Evolutionary conservation across 2,888 invertebrate species (phyloP).

Genomic region (Microchrysa polita): DNA sequence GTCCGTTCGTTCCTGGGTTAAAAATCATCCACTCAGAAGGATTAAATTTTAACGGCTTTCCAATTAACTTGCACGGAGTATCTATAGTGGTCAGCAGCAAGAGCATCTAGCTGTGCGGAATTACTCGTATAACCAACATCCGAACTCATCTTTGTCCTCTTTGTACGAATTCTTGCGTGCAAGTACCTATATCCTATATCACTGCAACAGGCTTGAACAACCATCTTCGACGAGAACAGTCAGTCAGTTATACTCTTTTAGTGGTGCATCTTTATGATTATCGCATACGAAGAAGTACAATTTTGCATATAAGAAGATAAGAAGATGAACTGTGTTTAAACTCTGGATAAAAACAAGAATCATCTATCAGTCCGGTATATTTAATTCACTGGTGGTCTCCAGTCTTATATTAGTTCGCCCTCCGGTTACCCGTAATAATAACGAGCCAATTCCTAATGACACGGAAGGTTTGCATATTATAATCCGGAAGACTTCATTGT

Average conservation of each 20-base stretch:
- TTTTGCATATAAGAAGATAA: constrained; percentile 13
- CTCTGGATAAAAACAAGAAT: constrained; percentile 12
- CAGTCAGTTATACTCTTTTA: background rate
- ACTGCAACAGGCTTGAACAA: background rate
- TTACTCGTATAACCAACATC: constrained; percentile 8
- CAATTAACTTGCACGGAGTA: too few species aligned
- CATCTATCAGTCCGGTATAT: background rate
- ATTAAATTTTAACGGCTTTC: constrained; percentile 32
- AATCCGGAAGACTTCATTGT: constrained; percentile 17
- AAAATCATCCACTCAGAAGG: too few species aligned
- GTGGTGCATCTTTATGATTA: background rate
- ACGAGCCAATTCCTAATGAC: constrained; percentile 31
- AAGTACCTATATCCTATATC: constrained; percentile 12
- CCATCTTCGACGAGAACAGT: constrained; percentile 8
- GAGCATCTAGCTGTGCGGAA: constrained; percentile 2
- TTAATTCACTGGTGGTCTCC: constrained; percentile 12
- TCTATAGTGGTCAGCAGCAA: constrained; percentile 6
- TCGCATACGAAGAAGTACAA: background rate
- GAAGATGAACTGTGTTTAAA: background rate
- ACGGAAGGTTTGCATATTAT: constrained; percentile 9
- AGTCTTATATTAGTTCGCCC: background rate
- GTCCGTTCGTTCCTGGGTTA: constrained; percentile 4
- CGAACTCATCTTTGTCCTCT: background rate
- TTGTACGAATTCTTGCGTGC: background rate
- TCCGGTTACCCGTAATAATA: constrained; percentile 3